Evolutionary conservation across 64 coral and sea anemone genomes (phyloP).

Genomic region (Porites lutea): DNA sequence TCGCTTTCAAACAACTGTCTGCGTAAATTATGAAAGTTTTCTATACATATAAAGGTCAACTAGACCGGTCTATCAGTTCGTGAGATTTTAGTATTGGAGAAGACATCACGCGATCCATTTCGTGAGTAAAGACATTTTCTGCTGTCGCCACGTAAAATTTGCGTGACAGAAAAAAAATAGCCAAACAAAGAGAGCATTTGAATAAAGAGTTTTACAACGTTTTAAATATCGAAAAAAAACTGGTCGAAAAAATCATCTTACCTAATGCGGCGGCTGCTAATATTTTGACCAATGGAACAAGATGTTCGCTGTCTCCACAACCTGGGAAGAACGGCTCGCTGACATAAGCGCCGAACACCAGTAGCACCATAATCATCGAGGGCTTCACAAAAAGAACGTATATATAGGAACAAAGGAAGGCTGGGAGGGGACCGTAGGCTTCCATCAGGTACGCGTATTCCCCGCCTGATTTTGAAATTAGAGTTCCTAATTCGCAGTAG

Average conservation of each 20-base stretch:
- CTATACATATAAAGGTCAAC: no score
- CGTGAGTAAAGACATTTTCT: no score
- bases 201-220: background rate
- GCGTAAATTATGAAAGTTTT: no score
- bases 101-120: no score
- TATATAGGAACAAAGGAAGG: slow-evolving; percentile 84
- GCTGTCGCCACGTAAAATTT: no score
- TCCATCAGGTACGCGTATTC: slow-evolving; percentile 84
- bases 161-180: background rate
- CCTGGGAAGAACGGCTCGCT: slow-evolving; percentile 85
- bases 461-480: slow-evolving; percentile 81
- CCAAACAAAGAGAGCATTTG: background rate
- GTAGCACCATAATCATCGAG: slow-evolving; percentile 67
- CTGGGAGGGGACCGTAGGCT: slow-evolving; percentile 75
- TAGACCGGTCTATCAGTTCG: no score
- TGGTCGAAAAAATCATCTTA: slow-evolving; percentile 5
- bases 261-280: slow-evolving; percentile 90
- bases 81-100: no score
- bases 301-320: slow-evolving; percentile 70
- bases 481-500: slow-evolving; percentile 83
- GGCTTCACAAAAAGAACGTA: slow-evolving; percentile 82
- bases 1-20: no score
- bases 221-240: background rate
- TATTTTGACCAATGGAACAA: slow-evolving; percentile 70
- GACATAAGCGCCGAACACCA: slow-evolving; percentile 88